Percentiles rank a stretch among this genome's conserved stretches.
Evolutionary conservation across 1,140 invertebrate species (phyloP).

Genomic region (Conus ventricosus): DNA sequence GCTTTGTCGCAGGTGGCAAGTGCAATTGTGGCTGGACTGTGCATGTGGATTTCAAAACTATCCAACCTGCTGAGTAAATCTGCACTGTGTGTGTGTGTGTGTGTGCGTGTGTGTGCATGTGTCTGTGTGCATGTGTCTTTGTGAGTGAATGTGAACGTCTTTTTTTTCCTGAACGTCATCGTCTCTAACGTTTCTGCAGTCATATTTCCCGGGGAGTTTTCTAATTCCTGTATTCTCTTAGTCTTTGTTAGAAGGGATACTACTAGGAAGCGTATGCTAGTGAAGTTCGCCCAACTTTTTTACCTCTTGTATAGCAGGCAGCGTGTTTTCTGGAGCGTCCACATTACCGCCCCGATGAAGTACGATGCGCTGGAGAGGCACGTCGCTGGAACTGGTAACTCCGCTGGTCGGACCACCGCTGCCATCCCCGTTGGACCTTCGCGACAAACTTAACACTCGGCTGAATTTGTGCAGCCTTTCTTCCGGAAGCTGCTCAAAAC

Average conservation of each 20-base stretch:
- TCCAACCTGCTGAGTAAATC: no score
- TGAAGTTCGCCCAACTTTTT: conserved; percentile 37
- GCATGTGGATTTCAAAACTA: no score
- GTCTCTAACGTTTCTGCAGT: not conserved
- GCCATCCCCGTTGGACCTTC: not conserved
- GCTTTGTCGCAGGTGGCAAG: no score
- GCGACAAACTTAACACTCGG: not conserved
- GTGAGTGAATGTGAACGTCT: not conserved
- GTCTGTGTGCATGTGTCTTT: no score
- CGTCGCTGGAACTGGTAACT: not conserved
- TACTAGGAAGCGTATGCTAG: not conserved
- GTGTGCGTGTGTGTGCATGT: no score
- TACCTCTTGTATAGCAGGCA: conserved; percentile 83
- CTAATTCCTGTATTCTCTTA: not conserved
- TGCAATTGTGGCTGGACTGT: no score
- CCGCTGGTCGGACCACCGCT: no score
- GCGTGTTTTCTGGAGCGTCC: conserved; percentile 85
- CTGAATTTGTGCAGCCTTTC: not conserved
- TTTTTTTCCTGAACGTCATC: not conserved
- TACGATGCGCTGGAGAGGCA: conserved; percentile 64
- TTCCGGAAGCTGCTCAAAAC: conserved; percentile 1
- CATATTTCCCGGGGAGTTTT: not conserved
- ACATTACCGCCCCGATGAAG: conserved; percentile 83
- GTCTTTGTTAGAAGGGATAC: not conserved
- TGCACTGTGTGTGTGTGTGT: no score